Percentiles rank a stretch among this genome's conserved stretches.
phyloP scores from a whole-genome alignment of 2,113 vertebrate species.

The Hemiscyllium ocellatum region DNA sequence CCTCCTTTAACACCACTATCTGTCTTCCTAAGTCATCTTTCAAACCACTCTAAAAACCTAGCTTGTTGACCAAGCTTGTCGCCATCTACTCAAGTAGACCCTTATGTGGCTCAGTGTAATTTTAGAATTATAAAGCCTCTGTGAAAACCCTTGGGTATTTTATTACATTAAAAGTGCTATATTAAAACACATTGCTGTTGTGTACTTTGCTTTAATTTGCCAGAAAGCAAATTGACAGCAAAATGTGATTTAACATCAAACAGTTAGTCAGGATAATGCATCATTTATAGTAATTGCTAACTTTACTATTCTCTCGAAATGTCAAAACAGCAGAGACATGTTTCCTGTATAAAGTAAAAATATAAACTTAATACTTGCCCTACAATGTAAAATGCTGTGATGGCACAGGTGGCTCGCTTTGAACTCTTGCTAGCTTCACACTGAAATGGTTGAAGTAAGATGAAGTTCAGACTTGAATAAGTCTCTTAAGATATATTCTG shows the following conservation, averaged over 20 bases:
- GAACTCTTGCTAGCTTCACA: not conserved
- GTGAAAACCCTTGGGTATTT: not conserved
- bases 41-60: not conserved
- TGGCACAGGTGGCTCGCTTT: not conserved
- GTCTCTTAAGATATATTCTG: not conserved
- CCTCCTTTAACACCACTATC: not conserved
- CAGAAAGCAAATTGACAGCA: not conserved
- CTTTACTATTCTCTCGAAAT: not conserved
- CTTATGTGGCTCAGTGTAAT: not conserved
- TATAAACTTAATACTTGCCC: not conserved
- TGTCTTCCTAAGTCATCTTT: not conserved
- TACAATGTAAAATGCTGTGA: not conserved
- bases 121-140: not conserved
- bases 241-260: not conserved
- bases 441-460: not conserved
- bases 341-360: not conserved
- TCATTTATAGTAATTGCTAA: not conserved
- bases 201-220: not conserved
- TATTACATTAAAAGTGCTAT: not conserved
- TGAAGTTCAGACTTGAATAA: not conserved
- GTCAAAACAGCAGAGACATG: not conserved
- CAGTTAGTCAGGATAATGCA: conserved; percentile 3
- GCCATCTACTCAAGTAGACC: not conserved
- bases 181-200: not conserved
- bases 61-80: not conserved